phyloP scores from a whole-genome alignment of 2,888 invertebrate genomes.

The Tiliacea aurago region DNA sequence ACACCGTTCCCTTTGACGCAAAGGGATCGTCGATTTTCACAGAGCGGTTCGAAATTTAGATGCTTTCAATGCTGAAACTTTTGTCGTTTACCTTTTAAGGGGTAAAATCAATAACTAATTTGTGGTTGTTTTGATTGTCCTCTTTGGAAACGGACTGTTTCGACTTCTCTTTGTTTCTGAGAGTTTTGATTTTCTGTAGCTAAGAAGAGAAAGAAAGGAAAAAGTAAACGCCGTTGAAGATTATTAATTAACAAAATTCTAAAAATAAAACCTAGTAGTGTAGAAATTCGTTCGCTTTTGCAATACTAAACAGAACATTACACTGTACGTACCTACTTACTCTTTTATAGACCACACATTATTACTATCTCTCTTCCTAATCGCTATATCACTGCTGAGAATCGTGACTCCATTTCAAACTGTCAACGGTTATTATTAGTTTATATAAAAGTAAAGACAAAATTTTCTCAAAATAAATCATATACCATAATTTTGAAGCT shows the following conservation, averaged over 20 bases:
- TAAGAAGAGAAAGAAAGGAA: neutral
- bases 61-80: slow-evolving; percentile 41
- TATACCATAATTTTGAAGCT: neutral
- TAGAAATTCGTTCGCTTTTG: neutral
- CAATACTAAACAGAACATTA: neutral
- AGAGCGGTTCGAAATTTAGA: slow-evolving; percentile 34
- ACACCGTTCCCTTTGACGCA: slow-evolving; percentile 24
- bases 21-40: slow-evolving; percentile 31
- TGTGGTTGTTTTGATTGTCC: slow-evolving; percentile 42
- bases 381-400: neutral
- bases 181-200: neutral
- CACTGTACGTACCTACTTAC: too few relatives aligned
- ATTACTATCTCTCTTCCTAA: neutral
- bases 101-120: slow-evolving; percentile 57
- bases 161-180: neutral
- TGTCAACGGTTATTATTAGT: too few relatives aligned
- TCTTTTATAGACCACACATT: too few relatives aligned
- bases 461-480: neutral
- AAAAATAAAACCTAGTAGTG: neutral
- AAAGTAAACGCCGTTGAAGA: neutral
- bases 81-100: slow-evolving; percentile 32
- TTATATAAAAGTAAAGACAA: neutral
- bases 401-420: neutral
- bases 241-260: neutral
- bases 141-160: slow-evolving; percentile 7